A percentile compares a stretch with the other conserved stretches of the same genome.
phyloP scores from a whole-genome alignment of 2,113 vertebrate genomes.

The Centropus unirufus region DNA sequence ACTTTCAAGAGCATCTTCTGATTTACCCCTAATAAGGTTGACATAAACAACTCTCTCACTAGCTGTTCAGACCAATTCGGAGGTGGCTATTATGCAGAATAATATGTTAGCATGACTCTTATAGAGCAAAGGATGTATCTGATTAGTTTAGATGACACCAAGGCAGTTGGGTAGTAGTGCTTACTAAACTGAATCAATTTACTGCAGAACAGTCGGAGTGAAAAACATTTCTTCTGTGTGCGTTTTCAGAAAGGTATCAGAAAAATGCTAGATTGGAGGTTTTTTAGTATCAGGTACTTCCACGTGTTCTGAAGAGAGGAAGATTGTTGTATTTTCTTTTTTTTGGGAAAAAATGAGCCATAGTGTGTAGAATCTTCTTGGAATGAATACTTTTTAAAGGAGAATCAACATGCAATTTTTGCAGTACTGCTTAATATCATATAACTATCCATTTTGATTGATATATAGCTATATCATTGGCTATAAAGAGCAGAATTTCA shows the following conservation, averaged over 20 bases:
- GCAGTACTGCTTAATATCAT: neutral
- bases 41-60: neutral
- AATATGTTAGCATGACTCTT: neutral
- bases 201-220: neutral
- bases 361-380: neutral
- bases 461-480: no score
- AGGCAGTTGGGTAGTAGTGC: neutral
- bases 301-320: neutral
- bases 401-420: neutral
- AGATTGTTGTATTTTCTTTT: neutral
- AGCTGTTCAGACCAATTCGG: neutral
- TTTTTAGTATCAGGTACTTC: neutral
- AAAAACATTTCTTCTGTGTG: neutral
- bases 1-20: neutral
- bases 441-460: neutral
- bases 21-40: neutral
- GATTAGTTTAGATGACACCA: neutral
- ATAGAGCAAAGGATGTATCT: neutral
- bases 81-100: neutral
- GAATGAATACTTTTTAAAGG: neutral
- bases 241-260: neutral
- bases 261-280: neutral
- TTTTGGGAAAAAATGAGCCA: rapidly evolving
- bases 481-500: neutral
- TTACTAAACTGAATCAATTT: neutral